Conservation (phyloP, 2,797 vertebrate species). For the Cheirogaleus major region DNA sequence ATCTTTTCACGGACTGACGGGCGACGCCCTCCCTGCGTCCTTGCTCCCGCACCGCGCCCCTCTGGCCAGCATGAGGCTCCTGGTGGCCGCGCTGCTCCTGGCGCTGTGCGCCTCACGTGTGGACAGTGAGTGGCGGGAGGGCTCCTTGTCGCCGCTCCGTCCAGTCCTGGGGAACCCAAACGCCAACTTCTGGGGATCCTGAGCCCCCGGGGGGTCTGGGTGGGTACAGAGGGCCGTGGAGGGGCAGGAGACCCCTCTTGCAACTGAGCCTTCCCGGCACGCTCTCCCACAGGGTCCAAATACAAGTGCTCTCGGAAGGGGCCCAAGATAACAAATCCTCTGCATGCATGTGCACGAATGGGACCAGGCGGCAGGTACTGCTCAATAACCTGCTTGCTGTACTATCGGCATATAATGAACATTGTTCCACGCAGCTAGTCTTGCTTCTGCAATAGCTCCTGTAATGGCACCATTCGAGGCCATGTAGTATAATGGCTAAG, state of each 20-base stretch:
- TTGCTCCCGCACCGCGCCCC: constrained; percentile 62
- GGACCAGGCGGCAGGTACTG: neutral
- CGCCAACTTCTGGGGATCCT: neutral
- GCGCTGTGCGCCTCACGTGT: constrained; percentile 90
- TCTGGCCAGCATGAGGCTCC: constrained; percentile 90
- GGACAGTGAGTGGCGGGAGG: constrained; percentile 90
- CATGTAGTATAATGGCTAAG: neutral
- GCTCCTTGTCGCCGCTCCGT: neutral
- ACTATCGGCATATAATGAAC: neutral
- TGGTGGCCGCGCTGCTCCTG: constrained; percentile 91
- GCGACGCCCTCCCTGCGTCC: constrained; percentile 37
- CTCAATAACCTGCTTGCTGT: neutral
- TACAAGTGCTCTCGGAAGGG: constrained; percentile 98
- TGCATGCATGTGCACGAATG: neutral
- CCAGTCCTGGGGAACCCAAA: neutral
- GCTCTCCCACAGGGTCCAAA: constrained; percentile 92
- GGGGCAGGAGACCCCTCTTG: neutral
- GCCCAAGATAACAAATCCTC: constrained; percentile 90
- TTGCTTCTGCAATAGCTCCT: neutral
- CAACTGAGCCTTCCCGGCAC: neutral
- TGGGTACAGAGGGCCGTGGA: neutral
- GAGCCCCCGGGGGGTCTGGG: neutral
- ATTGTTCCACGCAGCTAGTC: neutral
- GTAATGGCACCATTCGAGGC: neutral
- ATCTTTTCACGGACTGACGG: neutral